A percentile compares a stretch with the other conserved stretches of the same genome.
phyloP scores from a whole-genome alignment of 2,888 invertebrate genomes.

The Cheiracanthium punctorium region DNA sequence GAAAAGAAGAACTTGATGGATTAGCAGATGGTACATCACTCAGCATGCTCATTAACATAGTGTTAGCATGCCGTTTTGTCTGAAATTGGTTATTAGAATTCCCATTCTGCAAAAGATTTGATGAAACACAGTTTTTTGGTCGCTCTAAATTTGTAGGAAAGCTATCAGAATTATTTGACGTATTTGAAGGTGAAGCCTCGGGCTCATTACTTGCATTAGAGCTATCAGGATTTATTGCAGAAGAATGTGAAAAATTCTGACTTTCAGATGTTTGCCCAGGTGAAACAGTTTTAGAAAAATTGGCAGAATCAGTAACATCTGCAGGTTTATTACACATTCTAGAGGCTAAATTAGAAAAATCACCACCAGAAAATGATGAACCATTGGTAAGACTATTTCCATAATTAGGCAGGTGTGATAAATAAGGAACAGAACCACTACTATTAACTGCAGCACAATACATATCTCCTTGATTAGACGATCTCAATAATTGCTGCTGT shows the following conservation, averaged over 20 bases:
- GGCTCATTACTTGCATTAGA: slow-evolving; percentile 26
- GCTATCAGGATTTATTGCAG: slow-evolving; percentile 31
- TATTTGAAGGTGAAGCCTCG: slow-evolving; percentile 27
- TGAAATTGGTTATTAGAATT: slow-evolving; percentile 46
- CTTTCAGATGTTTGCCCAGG: slow-evolving; percentile 47
- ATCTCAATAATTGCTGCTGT: slow-evolving; percentile 63
- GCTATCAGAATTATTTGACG: slow-evolving; percentile 21
- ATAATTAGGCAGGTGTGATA: slow-evolving; percentile 68
- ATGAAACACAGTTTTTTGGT: slow-evolving; percentile 46
- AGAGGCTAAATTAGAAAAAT: slow-evolving; percentile 67
- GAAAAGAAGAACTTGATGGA: slow-evolving; percentile 60
- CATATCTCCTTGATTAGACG: slow-evolving; percentile 67
- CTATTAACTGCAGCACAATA: slow-evolving; percentile 67
- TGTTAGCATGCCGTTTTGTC: slow-evolving; percentile 62
- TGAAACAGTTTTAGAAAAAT: slow-evolving; percentile 51
- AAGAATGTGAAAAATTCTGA: slow-evolving; percentile 43
- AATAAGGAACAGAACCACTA: slow-evolving; percentile 58
- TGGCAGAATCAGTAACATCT: slow-evolving; percentile 41
- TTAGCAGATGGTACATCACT: slow-evolving; percentile 72
- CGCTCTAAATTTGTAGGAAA: slow-evolving; percentile 22
- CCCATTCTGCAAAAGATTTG: slow-evolving; percentile 18
- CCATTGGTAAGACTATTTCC: slow-evolving; percentile 67
- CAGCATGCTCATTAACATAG: slow-evolving; percentile 72
- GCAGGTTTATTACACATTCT: slow-evolving; percentile 64
- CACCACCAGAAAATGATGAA: slow-evolving; percentile 66